phyloP scores from a whole-genome alignment of 2,797 vertebrate genomes.

The Channallabes apus region DNA sequence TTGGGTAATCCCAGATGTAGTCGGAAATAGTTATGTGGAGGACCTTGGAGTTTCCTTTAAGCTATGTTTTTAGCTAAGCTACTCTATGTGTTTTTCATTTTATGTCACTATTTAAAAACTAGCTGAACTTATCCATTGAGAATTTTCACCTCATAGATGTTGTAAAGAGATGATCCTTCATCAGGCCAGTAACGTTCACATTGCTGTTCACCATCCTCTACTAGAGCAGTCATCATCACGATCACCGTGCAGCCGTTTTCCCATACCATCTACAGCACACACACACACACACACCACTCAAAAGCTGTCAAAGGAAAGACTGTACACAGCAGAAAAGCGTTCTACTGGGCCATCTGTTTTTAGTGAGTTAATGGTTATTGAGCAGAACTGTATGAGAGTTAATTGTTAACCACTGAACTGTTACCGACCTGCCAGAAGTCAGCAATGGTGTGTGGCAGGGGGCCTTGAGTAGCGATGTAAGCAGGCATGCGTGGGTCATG shows the following conservation, averaged over 20 bases:
- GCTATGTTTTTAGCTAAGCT: background rate
- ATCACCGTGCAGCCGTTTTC: conserved; percentile 87
- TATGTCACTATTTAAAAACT: background rate
- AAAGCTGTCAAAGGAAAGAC: conserved; percentile 15
- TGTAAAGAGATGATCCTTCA: conserved; percentile 86
- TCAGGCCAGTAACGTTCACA: conserved; percentile 90
- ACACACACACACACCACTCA: conserved; percentile 23
- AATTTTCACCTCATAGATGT: conserved; percentile 82
- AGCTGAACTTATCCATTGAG: background rate
- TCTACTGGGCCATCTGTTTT: conserved; percentile 20
- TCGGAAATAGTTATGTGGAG: background rate
- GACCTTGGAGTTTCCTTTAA: background rate
- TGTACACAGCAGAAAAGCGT: conserved; percentile 1
- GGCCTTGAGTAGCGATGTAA: conserved; percentile 96
- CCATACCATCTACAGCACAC: conserved; percentile 83
- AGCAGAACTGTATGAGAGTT: conserved; percentile 36
- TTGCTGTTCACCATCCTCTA: conserved; percentile 84
- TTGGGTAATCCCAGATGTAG: background rate
- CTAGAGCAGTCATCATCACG: conserved; percentile 85
- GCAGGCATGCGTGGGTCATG: conserved; percentile 95
- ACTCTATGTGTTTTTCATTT: background rate
- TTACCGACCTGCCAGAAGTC: conserved; percentile 97
- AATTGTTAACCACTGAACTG: conserved; percentile 48
- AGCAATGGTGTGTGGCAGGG: conserved; percentile 88
- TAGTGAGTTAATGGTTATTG: conserved; percentile 32